Conservation (phyloP, 2,797 vertebrate species). For the Sandelia bainsii region DNA sequence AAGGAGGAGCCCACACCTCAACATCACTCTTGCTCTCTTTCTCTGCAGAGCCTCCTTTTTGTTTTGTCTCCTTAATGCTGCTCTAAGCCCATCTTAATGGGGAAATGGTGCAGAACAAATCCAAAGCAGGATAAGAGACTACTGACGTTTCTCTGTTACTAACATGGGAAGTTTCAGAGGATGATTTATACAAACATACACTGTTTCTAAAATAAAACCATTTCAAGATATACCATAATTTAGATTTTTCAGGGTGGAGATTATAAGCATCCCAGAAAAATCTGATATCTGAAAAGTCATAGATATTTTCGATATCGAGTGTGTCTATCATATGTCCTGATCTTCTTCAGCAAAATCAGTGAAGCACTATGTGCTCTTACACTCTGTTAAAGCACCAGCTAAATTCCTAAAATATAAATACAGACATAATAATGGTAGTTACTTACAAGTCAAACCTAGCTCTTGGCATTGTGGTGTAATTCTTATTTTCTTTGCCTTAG, state of each 20-base stretch:
- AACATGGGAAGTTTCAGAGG: constrained; percentile 33
- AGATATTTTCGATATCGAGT: neutral
- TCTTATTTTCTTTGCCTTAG: neutral
- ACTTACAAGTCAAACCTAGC: neutral
- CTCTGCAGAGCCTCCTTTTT: constrained; percentile 60
- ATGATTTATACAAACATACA: neutral
- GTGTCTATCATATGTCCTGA: neutral
- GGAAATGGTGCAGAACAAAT: constrained; percentile 84
- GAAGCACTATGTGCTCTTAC: neutral
- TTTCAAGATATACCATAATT: constrained; percentile 4
- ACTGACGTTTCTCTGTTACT: constrained; percentile 32
- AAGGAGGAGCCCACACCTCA: constrained; percentile 49
- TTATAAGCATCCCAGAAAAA: neutral
- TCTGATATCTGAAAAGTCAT: neutral
- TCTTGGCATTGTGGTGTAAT: neutral
- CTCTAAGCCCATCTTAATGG: constrained; percentile 79
- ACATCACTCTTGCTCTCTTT: constrained; percentile 59
- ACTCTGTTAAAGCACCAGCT: neutral
- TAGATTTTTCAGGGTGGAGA: neutral
- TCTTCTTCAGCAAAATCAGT: neutral
- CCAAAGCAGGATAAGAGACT: constrained; percentile 73
- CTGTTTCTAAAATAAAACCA: constrained; percentile 1
- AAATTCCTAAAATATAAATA: neutral
- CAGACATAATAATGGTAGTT: neutral
- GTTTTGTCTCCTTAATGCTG: constrained; percentile 77